phyloP scores from a whole-genome alignment of 2,888 invertebrate genomes.

The Rhamphomyia laevipes region DNA sequence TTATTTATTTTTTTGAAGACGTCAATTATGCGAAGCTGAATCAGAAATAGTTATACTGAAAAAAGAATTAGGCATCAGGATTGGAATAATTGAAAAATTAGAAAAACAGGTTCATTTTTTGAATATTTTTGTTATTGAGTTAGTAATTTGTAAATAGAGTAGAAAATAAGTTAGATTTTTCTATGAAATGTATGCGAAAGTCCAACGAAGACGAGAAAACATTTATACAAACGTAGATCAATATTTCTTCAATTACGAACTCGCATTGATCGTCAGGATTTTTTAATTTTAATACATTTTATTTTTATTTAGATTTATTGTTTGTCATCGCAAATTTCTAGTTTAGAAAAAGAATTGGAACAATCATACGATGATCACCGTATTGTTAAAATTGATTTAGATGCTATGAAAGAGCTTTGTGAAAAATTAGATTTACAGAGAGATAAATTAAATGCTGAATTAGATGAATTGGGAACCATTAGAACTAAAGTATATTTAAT shows the following conservation, averaged over 20 bases:
- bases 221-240: not conserved
- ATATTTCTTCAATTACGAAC: not conserved
- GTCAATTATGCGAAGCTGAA: conserved; percentile 42
- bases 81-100: conserved; percentile 42
- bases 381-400: conserved; percentile 49
- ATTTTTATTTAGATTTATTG: conserved; percentile 24
- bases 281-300: too few species aligned
- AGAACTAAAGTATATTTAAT: conserved; percentile 32
- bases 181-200: too few species aligned
- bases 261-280: too few species aligned
- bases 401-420: conserved; percentile 47
- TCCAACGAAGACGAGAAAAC: too few species aligned
- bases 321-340: conserved; percentile 45
- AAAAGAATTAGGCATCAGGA: conserved; percentile 45
- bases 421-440: conserved; percentile 55
- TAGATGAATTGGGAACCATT: conserved; percentile 40
- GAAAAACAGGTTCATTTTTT: conserved; percentile 32
- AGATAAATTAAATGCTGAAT: conserved; percentile 46
- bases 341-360: conserved; percentile 52
- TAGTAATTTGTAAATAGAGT: not conserved
- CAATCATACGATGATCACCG: conserved; percentile 46
- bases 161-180: too few species aligned
- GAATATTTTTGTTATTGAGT: not conserved
- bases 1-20: conserved; percentile 22
- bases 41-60: conserved; percentile 52